Evolutionary conservation across 2,113 vertebrate genomes (phyloP), one percentile per base, ranked within the genome.

Genomic region (Muntiacus muntjak): DNA sequence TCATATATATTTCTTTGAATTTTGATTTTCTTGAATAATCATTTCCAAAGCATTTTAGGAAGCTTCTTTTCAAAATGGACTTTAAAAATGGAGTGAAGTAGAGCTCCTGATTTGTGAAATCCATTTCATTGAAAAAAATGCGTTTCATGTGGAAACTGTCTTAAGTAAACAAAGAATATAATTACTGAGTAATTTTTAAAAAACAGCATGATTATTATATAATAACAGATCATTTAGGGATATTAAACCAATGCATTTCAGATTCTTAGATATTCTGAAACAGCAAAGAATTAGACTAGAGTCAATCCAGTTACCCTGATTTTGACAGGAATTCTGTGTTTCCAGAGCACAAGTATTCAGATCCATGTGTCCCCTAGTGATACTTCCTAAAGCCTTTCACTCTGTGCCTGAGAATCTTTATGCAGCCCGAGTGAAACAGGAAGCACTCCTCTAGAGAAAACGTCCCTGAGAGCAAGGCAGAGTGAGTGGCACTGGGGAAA

Each of bases 1-100:
- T 54, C 16, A 40, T 7, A 54, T 45, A 54, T 54, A 36, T 54
- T 71, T 6, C 4, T 86, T 57, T 16, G 11, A 93, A 52, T 89
- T 74, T 76, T 19, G 60, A 4, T 74, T 58, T 90, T 50, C 58
- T 83, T n/a, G 26, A 74, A 50, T 47, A 43, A 60, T 92, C 33
- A 50, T 82, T 93, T 84, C 43, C 43, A 45, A 84, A 93, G 23
- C 54, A 76, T 76, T 85, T 84, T 54, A 88, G 54, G 43, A 78
- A 3, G 13, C 67, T 76, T 79, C 7, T 30, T 84, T 96, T 36
- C 17, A 23, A 84, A 89, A 52, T 9, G 60, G 55, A 40, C 28
- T 62, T 95, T 28, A 78, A 78, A 58, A 45, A 6, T 2, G 2
- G 52, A 47, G 28, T n/a, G n/a, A 45, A 87, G 52, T 36, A 30